A percentile compares a stretch with the other conserved stretches of the same genome.
These are phyloP conservation scores for Protophormia terraenovae DNA, from an alignment of 2,888 invertebrate genomes.

Conservation along the genomic window DNA sequence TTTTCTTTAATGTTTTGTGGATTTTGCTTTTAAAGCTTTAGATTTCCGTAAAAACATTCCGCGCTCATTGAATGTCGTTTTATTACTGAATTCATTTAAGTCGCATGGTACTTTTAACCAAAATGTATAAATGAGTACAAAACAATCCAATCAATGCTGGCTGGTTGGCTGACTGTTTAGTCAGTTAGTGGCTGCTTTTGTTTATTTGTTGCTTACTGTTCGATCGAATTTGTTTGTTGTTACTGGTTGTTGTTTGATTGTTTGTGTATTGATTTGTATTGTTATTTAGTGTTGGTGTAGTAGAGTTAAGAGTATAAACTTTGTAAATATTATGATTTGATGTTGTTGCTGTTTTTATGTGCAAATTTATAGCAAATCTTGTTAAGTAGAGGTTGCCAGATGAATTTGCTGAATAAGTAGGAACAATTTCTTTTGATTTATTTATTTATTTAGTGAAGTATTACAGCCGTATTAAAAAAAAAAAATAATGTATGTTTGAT, in stretches of 20 bases:
- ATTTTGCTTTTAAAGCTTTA: conserved; percentile 35
- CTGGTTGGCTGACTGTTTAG: conserved; percentile 4
- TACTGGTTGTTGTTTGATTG: not conserved
- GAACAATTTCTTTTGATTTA: not conserved
- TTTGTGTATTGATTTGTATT: not conserved
- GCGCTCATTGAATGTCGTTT: conserved; percentile 77
- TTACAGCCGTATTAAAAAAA: too few species aligned
- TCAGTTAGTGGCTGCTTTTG: conserved; percentile 9
- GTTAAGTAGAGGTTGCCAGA: not conserved
- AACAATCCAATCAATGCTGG: conserved; percentile 38
- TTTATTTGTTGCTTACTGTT: conserved; percentile 40
- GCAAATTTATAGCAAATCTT: too few species aligned
- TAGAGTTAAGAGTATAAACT: conserved; percentile 12
- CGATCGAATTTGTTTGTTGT: conserved; percentile 2
- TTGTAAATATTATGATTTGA: not conserved
- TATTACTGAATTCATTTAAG: conserved; percentile 75
- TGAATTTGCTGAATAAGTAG: not conserved
- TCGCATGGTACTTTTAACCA: conserved; percentile 54
- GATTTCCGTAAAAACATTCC: conserved; percentile 69
- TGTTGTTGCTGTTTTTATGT: not conserved
- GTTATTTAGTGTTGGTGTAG: conserved; percentile 10
- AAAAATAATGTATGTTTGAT: too few species aligned
- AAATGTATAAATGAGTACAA: conserved; percentile 20
- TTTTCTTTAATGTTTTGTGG: not conserved
- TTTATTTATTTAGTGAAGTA: too few species aligned